Base-by-base conservation (phyloP, 2,797 vertebrate species). In the Sus cebifrons region DNA sequence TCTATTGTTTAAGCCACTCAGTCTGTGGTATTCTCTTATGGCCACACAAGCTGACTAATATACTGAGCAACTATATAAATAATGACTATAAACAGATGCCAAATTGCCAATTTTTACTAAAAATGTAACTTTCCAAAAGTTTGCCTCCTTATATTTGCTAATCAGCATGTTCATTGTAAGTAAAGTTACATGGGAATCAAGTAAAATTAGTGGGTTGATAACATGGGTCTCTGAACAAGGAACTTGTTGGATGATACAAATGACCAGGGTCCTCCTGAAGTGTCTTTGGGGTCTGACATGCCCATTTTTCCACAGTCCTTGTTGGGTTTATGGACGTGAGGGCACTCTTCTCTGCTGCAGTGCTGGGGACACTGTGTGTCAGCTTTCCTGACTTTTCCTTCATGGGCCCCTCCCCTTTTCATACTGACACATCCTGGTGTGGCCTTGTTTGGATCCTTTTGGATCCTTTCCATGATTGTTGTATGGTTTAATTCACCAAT, bases 31-130 rank as follows among this genome's bases (percentile, higher is more conserved):
- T 77, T 60, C 62, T 92, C 12, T 92, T 75, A 79, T 36, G 27
- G 16, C 65, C 67, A 14, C 27, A 13, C 49, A 83, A 29, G 40
- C 49, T 67, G 52, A 84, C 70, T 91, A n/a, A 78, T 86, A 56
- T 8, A 83, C 12, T n/a, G 75, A 79, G 6, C 36, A 89, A 73
- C 86, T 84, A 64, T 0, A 15, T 71, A 86, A 25, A 58, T 89
- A 20, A 70, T 54, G n/a, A 82, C 8, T 74, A 44, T 65, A 23
- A 95, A 70, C 15, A 83, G 29, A 27, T 68, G 21, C 64, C 44
- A 86, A 71, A 29, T 56, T 56, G 5, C n/a, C 92, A 70, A n/a
- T 67, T 62, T 92, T 7, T 32, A 70, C 49, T 85, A 64, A 95
- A 94, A 81, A 60, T 18, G 0, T 77, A n/a, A 40, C 36, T 79